Percentiles rank a stretch among this genome's conserved stretches.
These are phyloP conservation scores for Dendrophyllia cribrosa DNA, from an alignment of 64 coral and sea anemone genomes.

Conservation along the genomic window DNA sequence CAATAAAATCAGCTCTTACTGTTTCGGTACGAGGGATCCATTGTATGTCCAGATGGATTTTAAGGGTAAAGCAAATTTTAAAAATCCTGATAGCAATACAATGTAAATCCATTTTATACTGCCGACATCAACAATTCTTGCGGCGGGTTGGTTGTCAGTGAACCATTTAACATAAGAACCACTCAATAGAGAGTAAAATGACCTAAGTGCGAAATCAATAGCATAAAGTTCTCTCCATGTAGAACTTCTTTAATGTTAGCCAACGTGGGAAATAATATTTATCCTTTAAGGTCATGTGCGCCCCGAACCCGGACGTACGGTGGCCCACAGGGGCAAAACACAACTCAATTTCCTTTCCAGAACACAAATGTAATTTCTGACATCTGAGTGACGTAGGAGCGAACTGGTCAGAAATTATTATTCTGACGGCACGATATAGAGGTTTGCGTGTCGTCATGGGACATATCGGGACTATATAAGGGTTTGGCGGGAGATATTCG, in stretches of 20 bases:
- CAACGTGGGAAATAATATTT: constrained; percentile 9
- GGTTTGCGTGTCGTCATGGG: too few relatives aligned
- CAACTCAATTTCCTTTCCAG: too few relatives aligned
- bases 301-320: constrained; percentile 31
- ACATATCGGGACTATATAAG: too few relatives aligned
- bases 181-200: too few relatives aligned
- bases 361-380: too few relatives aligned
- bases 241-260: background rate
- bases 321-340: too few relatives aligned
- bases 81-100: background rate
- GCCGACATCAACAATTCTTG: background rate
- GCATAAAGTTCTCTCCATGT: constrained; percentile 26
- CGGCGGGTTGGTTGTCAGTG: background rate
- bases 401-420: too few relatives aligned
- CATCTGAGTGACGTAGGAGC: too few relatives aligned
- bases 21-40: constrained; percentile 20
- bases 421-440: too few relatives aligned
- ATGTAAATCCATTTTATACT: too few relatives aligned
- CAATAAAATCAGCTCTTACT: constrained; percentile 48
- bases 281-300: constrained; percentile 15
- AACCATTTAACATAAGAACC: constrained; percentile 19
- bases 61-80: background rate
- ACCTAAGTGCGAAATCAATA: constrained; percentile 4
- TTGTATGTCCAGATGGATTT: constrained; percentile 37
- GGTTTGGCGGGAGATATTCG: too few relatives aligned